Base-by-base conservation (phyloP, 2,888 invertebrate species). In the Patella caerulea region DNA sequence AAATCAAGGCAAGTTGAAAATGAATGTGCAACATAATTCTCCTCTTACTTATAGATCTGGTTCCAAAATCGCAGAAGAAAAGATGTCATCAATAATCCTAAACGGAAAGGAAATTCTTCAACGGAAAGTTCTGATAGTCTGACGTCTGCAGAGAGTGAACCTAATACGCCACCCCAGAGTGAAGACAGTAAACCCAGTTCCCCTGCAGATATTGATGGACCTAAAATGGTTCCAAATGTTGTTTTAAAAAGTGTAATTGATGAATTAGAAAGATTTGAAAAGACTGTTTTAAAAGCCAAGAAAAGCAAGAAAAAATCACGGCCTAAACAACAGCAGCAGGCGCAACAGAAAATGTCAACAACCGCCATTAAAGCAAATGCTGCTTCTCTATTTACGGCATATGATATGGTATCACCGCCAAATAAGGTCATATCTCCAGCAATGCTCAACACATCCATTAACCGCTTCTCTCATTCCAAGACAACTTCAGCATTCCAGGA, bases 61-160 rank as follows among this genome's bases (percentile, higher is more conserved):
- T 91, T 91, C 78, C 91, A 91, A 84, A 91, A 91, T 79, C 82
- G 90, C 56, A 79, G 91, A 69, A 81, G 91, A 52, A 91, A 91
- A 79, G 91, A 91, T 76, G 89, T 90, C 0, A 85, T 89, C 3
- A 86, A 84, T 0, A 86, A 83, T 56, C 72, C 84, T 3, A 82
- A 75, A n/a, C 72, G 53, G 81, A 59, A 78, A 59, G 77, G 75
- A n/a, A 79, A 81, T 65, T 69, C 77, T 59, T 45, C 45, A 45
- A 71, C 77, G 5, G 74, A 76, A 24, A 72, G 74, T 3, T 34
- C 70, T 12, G 72, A 76, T 34, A n/a, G 69, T 19, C 45, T 70
- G 34, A 78, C 65, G 19, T 70, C 69, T 70, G 77, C 75, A n/a
- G 53, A 74, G 0, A 73, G 73, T n/a, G 72, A 45, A 19, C 71